Conservation (phyloP, 2,113 vertebrate species). For the Fukomys damarensis region DNA sequence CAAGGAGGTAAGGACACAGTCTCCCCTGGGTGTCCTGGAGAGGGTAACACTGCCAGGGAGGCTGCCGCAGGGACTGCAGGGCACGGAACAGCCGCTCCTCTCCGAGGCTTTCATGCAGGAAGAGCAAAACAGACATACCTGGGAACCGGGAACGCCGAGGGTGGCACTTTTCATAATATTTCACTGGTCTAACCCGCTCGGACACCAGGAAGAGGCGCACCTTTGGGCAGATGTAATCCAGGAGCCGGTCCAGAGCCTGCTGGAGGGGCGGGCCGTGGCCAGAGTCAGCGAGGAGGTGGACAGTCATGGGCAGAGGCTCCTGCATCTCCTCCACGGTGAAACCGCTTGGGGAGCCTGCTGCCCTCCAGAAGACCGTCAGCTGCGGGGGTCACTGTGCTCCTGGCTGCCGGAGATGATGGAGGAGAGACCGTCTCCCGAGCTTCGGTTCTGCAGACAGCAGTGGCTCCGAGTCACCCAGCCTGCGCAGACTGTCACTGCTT, state of each 20-base stretch:
- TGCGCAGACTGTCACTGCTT: not conserved
- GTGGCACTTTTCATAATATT: constrained; percentile 68
- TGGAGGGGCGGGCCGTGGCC: constrained; percentile 91
- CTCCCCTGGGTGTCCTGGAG: constrained; percentile 79
- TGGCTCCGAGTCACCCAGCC: not conserved
- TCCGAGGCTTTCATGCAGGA: constrained; percentile 90
- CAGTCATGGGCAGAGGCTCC: constrained; percentile 86
- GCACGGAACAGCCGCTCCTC: constrained; percentile 91
- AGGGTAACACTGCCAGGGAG: constrained; percentile 92
- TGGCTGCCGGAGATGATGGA: rapidly evolving
- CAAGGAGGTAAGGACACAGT: constrained; percentile 80
- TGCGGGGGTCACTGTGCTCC: not conserved
- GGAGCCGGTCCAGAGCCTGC: constrained; percentile 90
- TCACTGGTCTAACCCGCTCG: constrained; percentile 87
- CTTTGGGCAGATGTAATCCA: constrained; percentile 90
- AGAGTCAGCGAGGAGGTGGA: constrained; percentile 92
- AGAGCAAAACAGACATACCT: constrained; percentile 93
- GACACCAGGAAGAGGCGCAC: constrained; percentile 93
- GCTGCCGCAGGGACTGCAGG: constrained; percentile 91
- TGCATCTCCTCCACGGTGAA: constrained; percentile 80
- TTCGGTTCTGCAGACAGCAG: rapidly evolving
- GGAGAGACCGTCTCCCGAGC: rapidly evolving
- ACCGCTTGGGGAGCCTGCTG: not conserved
- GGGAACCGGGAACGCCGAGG: constrained; percentile 88
- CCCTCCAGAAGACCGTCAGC: not conserved